These are phyloP conservation scores for Bellardia pandia DNA, from an alignment of 2,888 invertebrate genomes.

Conservation along the genomic window DNA sequence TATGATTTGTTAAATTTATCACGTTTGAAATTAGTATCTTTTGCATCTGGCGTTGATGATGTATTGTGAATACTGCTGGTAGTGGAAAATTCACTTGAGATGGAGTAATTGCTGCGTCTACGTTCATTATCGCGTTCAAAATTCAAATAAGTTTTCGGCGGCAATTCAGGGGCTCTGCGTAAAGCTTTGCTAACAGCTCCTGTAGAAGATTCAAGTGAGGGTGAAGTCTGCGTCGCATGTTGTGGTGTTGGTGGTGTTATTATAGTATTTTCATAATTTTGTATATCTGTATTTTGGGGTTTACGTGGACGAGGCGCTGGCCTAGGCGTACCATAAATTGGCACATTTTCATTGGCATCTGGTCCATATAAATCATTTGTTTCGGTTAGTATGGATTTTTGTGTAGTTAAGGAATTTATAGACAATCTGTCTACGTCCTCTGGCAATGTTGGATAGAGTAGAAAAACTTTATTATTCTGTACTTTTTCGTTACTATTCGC, in stretches of 20 bases:
- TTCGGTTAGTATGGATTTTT: conserved; percentile 77
- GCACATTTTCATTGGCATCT: conserved; percentile 81
- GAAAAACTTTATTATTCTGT: conserved; percentile 78
- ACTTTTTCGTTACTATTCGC: conserved; percentile 79
- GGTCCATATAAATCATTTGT: conserved; percentile 79
- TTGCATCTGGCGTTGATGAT: conserved; percentile 39
- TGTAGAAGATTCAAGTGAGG: conserved; percentile 48
- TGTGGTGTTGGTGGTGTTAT: conserved; percentile 25
- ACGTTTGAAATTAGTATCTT: conserved; percentile 68
- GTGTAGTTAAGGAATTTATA: conserved; percentile 46
- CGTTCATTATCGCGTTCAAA: conserved; percentile 72
- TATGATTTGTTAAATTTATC: conserved; percentile 68
- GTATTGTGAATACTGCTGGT: conserved; percentile 75
- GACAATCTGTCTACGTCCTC: conserved; percentile 63
- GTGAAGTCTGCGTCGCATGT: background rate
- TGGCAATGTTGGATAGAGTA: conserved; percentile 70
- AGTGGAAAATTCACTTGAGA: conserved; percentile 80
- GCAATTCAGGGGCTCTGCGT: conserved; percentile 78
- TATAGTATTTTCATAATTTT: conserved; percentile 73
- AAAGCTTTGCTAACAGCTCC: conserved; percentile 76
- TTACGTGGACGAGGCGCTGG: conserved; percentile 82
- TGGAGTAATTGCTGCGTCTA: conserved; percentile 75
- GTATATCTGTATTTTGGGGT: conserved; percentile 75
- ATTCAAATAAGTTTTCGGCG: conserved; percentile 76
- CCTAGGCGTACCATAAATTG: conserved; percentile 76